Percentiles rank a stretch among this genome's conserved stretches.
These are phyloP conservation scores for Alectura lathami DNA, from an alignment of 2,113 vertebrate species.

Conservation along the genomic window DNA sequence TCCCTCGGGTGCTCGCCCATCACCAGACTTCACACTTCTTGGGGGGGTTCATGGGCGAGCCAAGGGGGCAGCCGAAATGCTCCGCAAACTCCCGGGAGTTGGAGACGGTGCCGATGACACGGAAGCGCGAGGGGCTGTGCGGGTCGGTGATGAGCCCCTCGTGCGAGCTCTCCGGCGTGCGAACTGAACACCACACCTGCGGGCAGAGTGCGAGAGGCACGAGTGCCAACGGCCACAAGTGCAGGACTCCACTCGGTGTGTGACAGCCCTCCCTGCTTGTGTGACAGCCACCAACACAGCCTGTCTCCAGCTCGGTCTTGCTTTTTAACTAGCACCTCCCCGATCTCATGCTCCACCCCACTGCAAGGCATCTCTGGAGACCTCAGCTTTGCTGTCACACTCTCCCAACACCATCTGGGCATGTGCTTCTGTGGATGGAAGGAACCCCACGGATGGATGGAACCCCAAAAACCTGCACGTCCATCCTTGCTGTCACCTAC, in stretches of 20 bases:
- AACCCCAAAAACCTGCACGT: neutral
- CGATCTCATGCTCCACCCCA: neutral
- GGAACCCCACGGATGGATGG: neutral
- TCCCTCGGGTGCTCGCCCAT: neutral
- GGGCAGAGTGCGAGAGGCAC: rapidly evolving
- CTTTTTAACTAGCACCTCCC: neutral
- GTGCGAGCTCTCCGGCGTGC: conserved; percentile 92
- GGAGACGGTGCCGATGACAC: conserved; percentile 93
- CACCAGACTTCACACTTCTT: conserved; percentile 97
- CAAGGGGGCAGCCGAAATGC: conserved; percentile 85
- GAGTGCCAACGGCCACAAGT: rapidly evolving
- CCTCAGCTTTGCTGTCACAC: neutral
- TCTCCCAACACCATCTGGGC: neutral
- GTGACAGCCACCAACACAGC: rapidly evolving
- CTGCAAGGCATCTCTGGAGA: neutral
- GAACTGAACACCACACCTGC: conserved; percentile 95
- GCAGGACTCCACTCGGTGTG: rapidly evolving
- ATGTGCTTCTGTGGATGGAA: neutral
- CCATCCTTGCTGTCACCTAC: conserved; percentile 65
- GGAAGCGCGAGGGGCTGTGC: conserved; percentile 93
- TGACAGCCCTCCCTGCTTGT: rapidly evolving
- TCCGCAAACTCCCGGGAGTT: conserved; percentile 90
- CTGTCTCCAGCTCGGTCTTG: rapidly evolving
- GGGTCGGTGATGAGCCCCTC: conserved; percentile 95
- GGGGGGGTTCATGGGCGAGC: conserved; percentile 91